Evolutionary conservation across 1,140 invertebrate species (phyloP).

Genomic region (Artemia franciscana): DNA sequence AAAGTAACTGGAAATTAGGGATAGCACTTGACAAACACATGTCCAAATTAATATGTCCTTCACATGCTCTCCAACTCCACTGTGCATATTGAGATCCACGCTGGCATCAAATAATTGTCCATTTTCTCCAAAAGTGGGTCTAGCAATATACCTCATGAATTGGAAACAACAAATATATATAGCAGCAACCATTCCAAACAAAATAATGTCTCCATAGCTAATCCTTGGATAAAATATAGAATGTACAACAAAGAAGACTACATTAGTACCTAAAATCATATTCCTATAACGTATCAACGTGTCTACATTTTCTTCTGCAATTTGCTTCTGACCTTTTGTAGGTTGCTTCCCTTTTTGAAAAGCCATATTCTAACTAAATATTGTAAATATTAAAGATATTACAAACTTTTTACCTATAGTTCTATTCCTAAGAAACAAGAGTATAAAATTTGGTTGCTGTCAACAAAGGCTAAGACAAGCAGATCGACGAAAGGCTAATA

Average conservation of each 20-base stretch:
- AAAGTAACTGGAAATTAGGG: constrained; percentile 64
- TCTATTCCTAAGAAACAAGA: too few species aligned
- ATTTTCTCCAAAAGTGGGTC: constrained; percentile 36
- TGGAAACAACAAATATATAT: constrained; percentile 44
- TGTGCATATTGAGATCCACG: constrained; percentile 80
- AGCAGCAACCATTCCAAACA: constrained; percentile 36
- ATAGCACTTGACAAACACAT: constrained; percentile 43
- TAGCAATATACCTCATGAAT: constrained; percentile 57
- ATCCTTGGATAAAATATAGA: constrained; percentile 24
- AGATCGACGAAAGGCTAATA: too few species aligned
- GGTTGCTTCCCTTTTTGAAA: constrained; percentile 53
- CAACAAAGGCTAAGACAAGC: too few species aligned
- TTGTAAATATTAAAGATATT: too few species aligned
- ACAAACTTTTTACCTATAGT: too few species aligned
- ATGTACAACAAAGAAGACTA: constrained; percentile 30
- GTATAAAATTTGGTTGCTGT: too few species aligned
- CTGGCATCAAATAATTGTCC: constrained; percentile 59
- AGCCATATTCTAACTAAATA: too few species aligned
- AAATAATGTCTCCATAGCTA: constrained; percentile 10
- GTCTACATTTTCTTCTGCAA: constrained; percentile 62
- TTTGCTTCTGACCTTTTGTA: constrained; percentile 80
- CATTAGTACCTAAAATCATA: constrained; percentile 44
- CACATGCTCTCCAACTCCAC: constrained; percentile 73
- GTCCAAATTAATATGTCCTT: constrained; percentile 85
- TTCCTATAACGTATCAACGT: constrained; percentile 70